Conservation (phyloP, 1,140 invertebrate species). For the Aphaenogaster rudis region DNA sequence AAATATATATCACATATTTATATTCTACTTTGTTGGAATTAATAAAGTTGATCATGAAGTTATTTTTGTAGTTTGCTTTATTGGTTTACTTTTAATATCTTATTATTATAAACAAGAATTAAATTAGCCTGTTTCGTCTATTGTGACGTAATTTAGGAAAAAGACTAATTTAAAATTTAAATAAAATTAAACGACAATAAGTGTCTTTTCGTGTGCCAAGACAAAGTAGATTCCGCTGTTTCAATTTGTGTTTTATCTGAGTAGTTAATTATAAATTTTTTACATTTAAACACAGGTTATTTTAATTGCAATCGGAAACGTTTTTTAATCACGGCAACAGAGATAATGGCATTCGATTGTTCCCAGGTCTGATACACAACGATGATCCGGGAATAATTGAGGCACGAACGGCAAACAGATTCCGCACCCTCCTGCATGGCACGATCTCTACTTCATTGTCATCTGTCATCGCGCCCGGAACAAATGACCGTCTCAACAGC, state of each 20-base stretch:
- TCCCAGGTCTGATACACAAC: slow-evolving; percentile 80
- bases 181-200: not conserved
- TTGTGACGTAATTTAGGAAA: not conserved
- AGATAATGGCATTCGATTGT: slow-evolving; percentile 75
- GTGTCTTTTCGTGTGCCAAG: not conserved
- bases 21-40: too few relatives aligned
- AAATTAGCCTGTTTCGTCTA: not conserved
- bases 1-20: too few relatives aligned
- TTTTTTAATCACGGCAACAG: slow-evolving; percentile 72
- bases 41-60: too few relatives aligned
- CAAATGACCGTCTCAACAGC: slow-evolving; percentile 84
- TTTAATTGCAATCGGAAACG: slow-evolving; percentile 24
- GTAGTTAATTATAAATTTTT: not conserved
- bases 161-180: not conserved
- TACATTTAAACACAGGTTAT: not conserved
- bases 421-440: slow-evolving; percentile 70
- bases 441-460: slow-evolving; percentile 84
- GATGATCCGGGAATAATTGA: slow-evolving; percentile 87
- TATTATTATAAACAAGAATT: not conserved
- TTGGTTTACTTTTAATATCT: not conserved
- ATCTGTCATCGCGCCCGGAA: slow-evolving; percentile 85
- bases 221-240: not conserved
- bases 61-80: too few relatives aligned
- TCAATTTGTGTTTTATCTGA: not conserved
- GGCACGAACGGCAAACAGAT: slow-evolving; percentile 85